A percentile compares a stretch with the other conserved stretches of the same genome.
Evolutionary conservation across 2,888 invertebrate genomes (phyloP).

Genomic region (Chrysodeixis includens): DNA sequence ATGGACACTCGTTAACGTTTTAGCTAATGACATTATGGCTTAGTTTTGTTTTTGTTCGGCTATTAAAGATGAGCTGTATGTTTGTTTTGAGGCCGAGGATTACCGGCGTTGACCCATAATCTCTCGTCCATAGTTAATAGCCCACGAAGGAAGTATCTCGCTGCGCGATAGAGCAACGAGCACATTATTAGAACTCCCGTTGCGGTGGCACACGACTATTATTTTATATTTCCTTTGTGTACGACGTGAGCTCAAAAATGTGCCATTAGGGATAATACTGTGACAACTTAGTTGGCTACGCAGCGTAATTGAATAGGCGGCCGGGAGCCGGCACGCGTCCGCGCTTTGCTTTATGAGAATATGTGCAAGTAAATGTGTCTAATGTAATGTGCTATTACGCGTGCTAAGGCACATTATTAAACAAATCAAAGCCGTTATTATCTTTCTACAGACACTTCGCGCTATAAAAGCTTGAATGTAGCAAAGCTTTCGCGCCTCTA

Average conservation of each 20-base stretch:
- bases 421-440: slow-evolving; percentile 74
- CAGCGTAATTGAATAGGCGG: slow-evolving; percentile 86
- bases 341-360: slow-evolving; percentile 65
- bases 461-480: slow-evolving; percentile 72
- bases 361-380: slow-evolving; percentile 80
- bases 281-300: slow-evolving; percentile 82
- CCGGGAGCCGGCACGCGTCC: slow-evolving; percentile 82
- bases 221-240: slow-evolving; percentile 79
- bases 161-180: slow-evolving; percentile 71
- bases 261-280: slow-evolving; percentile 83
- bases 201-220: slow-evolving; percentile 83
- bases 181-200: slow-evolving; percentile 84
- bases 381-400: slow-evolving; percentile 78
- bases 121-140: slow-evolving; percentile 73
- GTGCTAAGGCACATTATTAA: slow-evolving; percentile 72
- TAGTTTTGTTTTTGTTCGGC: slow-evolving; percentile 65
- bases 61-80: slow-evolving; percentile 65
- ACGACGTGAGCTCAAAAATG: slow-evolving; percentile 82
- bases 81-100: slow-evolving; percentile 64
- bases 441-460: slow-evolving; percentile 61
- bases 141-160: slow-evolving; percentile 69
- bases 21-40: slow-evolving; percentile 74
- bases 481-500: slow-evolving; percentile 73
- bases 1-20: slow-evolving; percentile 74
- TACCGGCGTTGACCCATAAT: slow-evolving; percentile 61